A percentile compares a stretch with the other conserved stretches of the same genome.
Conservation (phyloP, 2,797 vertebrate species). For the Pangasius mekongensis region DNA sequence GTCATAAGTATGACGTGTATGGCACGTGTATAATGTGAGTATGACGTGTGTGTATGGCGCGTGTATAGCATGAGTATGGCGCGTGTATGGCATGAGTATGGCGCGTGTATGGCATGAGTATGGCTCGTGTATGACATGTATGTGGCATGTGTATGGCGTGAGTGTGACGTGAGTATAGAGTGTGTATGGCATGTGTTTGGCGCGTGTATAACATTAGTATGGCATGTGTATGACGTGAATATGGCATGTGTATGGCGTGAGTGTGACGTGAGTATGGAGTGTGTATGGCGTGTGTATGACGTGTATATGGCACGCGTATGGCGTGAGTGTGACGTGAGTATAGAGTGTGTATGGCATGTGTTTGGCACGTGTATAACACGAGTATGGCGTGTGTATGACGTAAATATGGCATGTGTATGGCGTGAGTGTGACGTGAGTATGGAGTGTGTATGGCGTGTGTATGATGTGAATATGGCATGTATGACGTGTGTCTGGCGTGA, state of each 20-base stretch:
- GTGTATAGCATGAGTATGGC: background rate
- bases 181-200: background rate
- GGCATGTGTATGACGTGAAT: background rate
- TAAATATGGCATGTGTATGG: background rate
- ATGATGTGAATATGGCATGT: background rate
- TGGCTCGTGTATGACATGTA: background rate
- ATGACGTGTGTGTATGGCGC: background rate
- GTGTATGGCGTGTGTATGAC: background rate
- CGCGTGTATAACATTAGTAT: background rate
- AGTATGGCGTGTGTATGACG: background rate
- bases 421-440: background rate
- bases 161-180: background rate
- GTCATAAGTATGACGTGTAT: background rate
- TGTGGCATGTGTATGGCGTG: fast-evolving
- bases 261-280: too few species aligned
- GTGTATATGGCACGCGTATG: too few species aligned
- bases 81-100: background rate
- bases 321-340: background rate
- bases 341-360: fast-evolving
- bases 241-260: background rate
- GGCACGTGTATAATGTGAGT: background rate
- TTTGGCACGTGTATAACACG: background rate
- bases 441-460: background rate
- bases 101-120: background rate
- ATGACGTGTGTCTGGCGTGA: background rate